Conservation (phyloP, 2,113 vertebrate genomes). For the Entelurus aequoreus region DNA sequence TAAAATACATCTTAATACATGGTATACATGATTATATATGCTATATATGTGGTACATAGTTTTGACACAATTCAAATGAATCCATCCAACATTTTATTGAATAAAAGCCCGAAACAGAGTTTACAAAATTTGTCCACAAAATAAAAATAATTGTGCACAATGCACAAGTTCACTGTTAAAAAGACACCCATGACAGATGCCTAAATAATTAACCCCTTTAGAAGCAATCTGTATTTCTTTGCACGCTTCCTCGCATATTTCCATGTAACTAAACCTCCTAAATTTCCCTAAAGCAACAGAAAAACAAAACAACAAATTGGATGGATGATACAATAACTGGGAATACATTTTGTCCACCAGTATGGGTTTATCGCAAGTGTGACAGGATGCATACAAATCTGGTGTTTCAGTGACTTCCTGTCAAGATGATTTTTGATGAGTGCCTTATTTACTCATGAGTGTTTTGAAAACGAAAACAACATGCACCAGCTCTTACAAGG, state of each 20-base stretch:
- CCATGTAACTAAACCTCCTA: constrained; percentile 26
- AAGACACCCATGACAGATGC: constrained; percentile 52
- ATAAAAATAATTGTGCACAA: constrained; percentile 59
- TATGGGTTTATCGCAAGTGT: constrained; percentile 23
- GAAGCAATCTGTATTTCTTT: constrained; percentile 27
- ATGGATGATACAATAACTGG: constrained; percentile 45
- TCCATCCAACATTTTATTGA: constrained; percentile 71
- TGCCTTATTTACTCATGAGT: constrained; percentile 5
- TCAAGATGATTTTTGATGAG: constrained; percentile 15
- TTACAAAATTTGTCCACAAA: constrained; percentile 71
- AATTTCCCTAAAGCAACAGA: constrained; percentile 17
- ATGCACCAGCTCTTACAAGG: constrained; percentile 50
- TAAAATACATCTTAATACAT: neutral
- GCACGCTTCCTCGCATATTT: constrained; percentile 20
- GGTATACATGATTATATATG: too few relatives aligned
- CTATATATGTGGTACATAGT: neutral
- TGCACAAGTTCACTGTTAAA: constrained; percentile 58
- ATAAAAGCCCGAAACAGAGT: constrained; percentile 70
- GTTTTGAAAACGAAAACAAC: constrained; percentile 34
- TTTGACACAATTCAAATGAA: constrained; percentile 38
- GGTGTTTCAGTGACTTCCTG: constrained; percentile 3
- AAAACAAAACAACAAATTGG: constrained; percentile 28
- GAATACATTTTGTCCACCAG: constrained; percentile 4
- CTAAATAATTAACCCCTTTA: constrained; percentile 26
- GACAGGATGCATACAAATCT: constrained; percentile 11